Percentiles rank a stretch among this genome's conserved stretches.
phyloP scores from a whole-genome alignment of 2,888 invertebrate genomes.

The Tinea trinotella region DNA sequence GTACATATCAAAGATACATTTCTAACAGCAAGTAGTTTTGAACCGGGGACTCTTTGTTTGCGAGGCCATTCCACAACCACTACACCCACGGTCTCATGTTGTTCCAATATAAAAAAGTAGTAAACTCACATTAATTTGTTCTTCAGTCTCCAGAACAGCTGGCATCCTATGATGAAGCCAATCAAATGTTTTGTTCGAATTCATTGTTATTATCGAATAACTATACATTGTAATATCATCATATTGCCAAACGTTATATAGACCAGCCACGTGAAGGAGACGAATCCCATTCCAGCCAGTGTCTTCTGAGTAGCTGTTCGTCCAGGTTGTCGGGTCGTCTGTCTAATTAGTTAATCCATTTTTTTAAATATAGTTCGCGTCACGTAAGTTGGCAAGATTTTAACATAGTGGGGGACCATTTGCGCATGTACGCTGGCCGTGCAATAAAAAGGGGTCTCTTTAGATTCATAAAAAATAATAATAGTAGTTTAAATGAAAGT shows the following conservation, averaged over 20 bases:
- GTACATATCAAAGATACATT: no score
- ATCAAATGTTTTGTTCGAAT: constrained; percentile 75
- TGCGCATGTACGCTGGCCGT: no score
- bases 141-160: constrained; percentile 79
- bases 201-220: constrained; percentile 84
- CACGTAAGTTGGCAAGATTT: no score
- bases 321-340: constrained; percentile 72
- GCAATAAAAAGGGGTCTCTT: no score
- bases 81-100: no score
- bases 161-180: constrained; percentile 88
- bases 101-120: not conserved
- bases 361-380: no score
- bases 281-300: constrained; percentile 75
- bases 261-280: constrained; percentile 81
- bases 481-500: no score
- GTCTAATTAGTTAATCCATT: constrained; percentile 35
- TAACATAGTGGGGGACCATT: no score
- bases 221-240: constrained; percentile 75
- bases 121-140: constrained; percentile 72
- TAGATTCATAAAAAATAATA: no score
- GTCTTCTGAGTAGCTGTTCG: constrained; percentile 54
- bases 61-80: no score
- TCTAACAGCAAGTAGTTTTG: no score
- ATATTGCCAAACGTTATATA: constrained; percentile 80
- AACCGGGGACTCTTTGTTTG: no score